Evolutionary conservation across 2,797 vertebrate species (phyloP), one percentile per base, ranked within the genome.

Genomic region (Distichodus sexfasciatus): DNA sequence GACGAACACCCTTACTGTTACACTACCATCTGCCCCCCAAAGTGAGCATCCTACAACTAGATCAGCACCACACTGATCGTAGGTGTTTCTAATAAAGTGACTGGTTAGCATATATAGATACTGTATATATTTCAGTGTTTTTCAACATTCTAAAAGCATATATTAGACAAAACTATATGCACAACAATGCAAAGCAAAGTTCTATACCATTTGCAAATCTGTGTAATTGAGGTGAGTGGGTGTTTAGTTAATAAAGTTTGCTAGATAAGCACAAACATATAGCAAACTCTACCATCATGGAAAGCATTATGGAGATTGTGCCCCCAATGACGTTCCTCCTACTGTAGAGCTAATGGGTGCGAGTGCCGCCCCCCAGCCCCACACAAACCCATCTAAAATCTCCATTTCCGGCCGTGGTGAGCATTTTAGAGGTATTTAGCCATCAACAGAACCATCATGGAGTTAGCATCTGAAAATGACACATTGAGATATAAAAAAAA

Each of bases 261-360:
- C 55, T 43, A 11, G 14, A 10, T 15, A 59, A 28, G 55, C 36
- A 59, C 36, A 59, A 41, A 59, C 28, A 41, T 26, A 28, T 10
- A 28, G 17, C n/a, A 59, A 10, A 12, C 36, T 35, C 31, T 10
- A 57, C 36, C 12, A 11, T 28, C 23, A 10, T 35, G 33, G 10
- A 35, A 19, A 35, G 15, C 29, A 55, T 58, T 41, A 41, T 28
- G 21, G 35, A 14, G 19, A 59, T 41, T 41, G 55, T 8, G 2
- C 12, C 15, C 36, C 7, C n/a, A 59, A 59, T 28, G 23, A 7
- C 14, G 26, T 5, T 7, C 17, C 54, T 38, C 33, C 54, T 58
- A 43, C 23, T 59, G 38, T 59, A 41, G 17, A 43, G 38, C 35
- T 58, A 58, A 58, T 40, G 55, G 55, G 12, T 58, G 10, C 50